Conservation (phyloP, 2,888 invertebrate species). For the Lypha dubia region DNA sequence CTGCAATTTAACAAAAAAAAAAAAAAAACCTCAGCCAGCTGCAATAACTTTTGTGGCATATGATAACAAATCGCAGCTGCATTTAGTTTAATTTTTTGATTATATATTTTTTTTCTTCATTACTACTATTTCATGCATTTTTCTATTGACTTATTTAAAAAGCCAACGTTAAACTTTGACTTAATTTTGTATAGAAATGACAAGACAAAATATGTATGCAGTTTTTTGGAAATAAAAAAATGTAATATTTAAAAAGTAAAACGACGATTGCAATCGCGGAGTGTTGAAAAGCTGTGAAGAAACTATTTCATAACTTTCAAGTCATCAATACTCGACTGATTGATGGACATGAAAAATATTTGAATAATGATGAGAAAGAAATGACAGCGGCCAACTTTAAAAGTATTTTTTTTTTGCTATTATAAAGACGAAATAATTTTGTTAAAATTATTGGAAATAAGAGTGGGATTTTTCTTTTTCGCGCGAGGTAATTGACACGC, state of each 20-base stretch:
- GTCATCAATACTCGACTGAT: slow-evolving; percentile 40
- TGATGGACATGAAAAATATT: slow-evolving; percentile 12
- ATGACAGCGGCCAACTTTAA: slow-evolving; percentile 33
- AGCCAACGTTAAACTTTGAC: slow-evolving; percentile 66
- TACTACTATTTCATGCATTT: slow-evolving; percentile 59
- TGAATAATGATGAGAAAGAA: slow-evolving; percentile 38
- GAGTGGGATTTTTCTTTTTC: no score
- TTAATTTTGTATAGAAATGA: slow-evolving; percentile 51
- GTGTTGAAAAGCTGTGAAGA: slow-evolving; percentile 47
- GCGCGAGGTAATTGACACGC: neutral
- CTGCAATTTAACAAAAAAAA: slow-evolving; percentile 17
- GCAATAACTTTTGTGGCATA: slow-evolving; percentile 67
- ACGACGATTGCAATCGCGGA: neutral
- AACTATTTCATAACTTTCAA: slow-evolving; percentile 45
- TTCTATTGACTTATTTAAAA: slow-evolving; percentile 65
- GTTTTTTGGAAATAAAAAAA: slow-evolving; percentile 31
- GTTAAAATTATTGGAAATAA: neutral
- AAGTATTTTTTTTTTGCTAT: neutral
- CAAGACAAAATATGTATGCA: slow-evolving; percentile 39
- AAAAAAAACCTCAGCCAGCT: slow-evolving; percentile 64
- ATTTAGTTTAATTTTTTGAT: slow-evolving; percentile 36
- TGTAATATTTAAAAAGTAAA: slow-evolving; percentile 47
- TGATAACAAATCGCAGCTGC: slow-evolving; percentile 72
- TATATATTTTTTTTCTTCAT: slow-evolving; percentile 8
- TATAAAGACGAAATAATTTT: slow-evolving; percentile 7